These are phyloP conservation scores for Pollenia amentaria DNA, from an alignment of 2,888 invertebrate species.

Conservation along the genomic window DNA sequence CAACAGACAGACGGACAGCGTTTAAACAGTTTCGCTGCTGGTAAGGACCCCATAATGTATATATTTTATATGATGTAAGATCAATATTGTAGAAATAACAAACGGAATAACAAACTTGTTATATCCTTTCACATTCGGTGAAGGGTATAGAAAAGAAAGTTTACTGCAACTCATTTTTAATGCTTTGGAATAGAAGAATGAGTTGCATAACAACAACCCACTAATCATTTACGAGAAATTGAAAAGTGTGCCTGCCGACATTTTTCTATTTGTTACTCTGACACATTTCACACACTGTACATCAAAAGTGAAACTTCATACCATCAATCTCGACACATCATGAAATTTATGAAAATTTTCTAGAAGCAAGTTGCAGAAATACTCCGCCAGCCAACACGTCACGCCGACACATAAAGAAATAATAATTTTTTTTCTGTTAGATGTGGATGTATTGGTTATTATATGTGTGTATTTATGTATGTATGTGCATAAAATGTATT, in stretches of 20 bases:
- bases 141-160: not conserved
- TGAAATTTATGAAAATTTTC: constrained; percentile 52
- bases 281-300: constrained; percentile 69
- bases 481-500: not conserved
- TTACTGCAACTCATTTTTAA: constrained; percentile 54
- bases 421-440: constrained; percentile 57
- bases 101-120: too few relatives aligned
- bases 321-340: constrained; percentile 70
- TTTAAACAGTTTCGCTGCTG: too few relatives aligned
- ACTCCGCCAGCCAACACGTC: constrained; percentile 41
- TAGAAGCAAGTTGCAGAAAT: constrained; percentile 26
- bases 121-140: too few relatives aligned
- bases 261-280: constrained; percentile 66
- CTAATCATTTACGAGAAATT: constrained; percentile 11
- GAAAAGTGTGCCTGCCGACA: constrained; percentile 46
- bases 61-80: too few relatives aligned
- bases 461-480: not conserved
- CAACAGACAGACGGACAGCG: too few relatives aligned
- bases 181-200: not conserved
- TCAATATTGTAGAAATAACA: too few relatives aligned
- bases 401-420: constrained; percentile 57
- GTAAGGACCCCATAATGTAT: too few relatives aligned
- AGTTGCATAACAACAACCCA: not conserved
- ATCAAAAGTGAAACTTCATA: constrained; percentile 68
- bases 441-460: constrained; percentile 5